A percentile compares a stretch with the other conserved stretches of the same genome.
Conservation (phyloP, 2,113 vertebrate species). For the Gallinago media region DNA sequence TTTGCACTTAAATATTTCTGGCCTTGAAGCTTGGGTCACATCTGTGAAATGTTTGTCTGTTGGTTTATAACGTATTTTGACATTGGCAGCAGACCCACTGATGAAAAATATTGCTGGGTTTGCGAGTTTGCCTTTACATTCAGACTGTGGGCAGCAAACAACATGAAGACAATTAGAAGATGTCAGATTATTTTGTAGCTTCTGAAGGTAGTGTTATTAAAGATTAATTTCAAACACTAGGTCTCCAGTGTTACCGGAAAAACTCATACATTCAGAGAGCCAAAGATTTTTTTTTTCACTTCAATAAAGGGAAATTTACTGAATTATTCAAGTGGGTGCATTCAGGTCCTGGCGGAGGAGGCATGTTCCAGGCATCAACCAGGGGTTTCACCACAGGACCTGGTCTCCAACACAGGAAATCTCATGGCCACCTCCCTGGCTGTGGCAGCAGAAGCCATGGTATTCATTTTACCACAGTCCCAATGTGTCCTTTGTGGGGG, state of each 20-base stretch:
- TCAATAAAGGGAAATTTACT: background rate
- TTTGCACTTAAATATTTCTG: background rate
- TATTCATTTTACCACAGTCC: background rate
- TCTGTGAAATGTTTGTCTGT: background rate
- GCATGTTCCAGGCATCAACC: rapidly evolving
- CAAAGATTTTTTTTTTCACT: background rate
- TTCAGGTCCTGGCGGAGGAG: rapidly evolving
- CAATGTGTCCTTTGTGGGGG: rapidly evolving
- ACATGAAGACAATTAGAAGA: background rate
- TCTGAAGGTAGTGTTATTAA: background rate
- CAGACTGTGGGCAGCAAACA: background rate
- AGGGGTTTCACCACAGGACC: background rate
- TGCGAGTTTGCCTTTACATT: background rate
- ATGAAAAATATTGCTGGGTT: background rate
- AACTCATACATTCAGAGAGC: background rate
- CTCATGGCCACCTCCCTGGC: rapidly evolving
- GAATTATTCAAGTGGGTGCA: background rate
- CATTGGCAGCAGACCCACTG: background rate
- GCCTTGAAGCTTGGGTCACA: background rate
- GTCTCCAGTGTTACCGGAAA: background rate
- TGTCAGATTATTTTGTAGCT: background rate
- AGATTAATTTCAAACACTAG: background rate
- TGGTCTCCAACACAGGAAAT: background rate
- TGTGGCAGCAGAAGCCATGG: background rate
- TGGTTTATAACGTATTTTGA: background rate